phyloP scores from a whole-genome alignment of 2,797 vertebrate species.

The Lagocephalus sceleratus region DNA sequence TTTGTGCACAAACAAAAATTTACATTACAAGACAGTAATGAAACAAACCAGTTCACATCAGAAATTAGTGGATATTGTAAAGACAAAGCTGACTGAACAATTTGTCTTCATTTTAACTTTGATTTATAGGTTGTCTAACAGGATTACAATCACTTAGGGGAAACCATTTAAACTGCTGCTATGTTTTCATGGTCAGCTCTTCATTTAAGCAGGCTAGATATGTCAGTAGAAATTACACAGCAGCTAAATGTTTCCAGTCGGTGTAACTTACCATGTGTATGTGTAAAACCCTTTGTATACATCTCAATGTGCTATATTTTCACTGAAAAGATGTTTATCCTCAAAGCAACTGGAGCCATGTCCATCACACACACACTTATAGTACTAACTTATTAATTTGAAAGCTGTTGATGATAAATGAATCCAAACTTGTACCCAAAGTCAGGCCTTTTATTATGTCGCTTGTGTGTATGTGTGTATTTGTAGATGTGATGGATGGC shows the following conservation, averaged over 20 bases:
- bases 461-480: conserved; percentile 3
- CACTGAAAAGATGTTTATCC: not conserved
- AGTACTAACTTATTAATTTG: not conserved
- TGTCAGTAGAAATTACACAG: not conserved
- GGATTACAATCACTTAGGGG: conserved; percentile 3
- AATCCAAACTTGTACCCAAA: conserved; percentile 5
- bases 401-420: not conserved
- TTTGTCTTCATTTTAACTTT: conserved; percentile 27
- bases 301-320: not conserved
- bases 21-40: conserved; percentile 13
- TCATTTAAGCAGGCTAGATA: not conserved
- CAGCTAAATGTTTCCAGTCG: not conserved
- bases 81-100: conserved; percentile 31
- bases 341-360: not conserved
- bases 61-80: conserved; percentile 22
- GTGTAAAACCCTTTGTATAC: not conserved
- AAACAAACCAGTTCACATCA: conserved; percentile 30
- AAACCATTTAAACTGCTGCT: conserved; percentile 8
- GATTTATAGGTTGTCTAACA: conserved; percentile 41
- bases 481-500: conserved; percentile 52
- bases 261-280: not conserved
- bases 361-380: conserved; percentile 1
- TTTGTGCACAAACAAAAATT: too few species aligned
- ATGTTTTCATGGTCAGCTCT: not conserved
- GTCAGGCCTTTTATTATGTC: conserved; percentile 8